Evolutionary conservation across 1,140 invertebrate species (phyloP).

Genomic region (Drosophila triauraria): DNA sequence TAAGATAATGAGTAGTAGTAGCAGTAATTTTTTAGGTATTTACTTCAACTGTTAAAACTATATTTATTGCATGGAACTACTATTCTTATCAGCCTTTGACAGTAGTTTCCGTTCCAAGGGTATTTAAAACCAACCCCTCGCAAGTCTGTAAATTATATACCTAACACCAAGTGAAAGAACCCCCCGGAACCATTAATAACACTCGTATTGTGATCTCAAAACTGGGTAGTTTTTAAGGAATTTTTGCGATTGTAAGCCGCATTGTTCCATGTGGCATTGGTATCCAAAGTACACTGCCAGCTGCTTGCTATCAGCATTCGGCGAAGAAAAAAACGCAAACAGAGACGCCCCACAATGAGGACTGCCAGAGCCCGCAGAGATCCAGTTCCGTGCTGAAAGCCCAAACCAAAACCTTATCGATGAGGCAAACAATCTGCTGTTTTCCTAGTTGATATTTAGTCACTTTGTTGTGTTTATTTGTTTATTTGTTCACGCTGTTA

Average conservation of each 20-base stretch:
- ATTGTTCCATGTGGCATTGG: slow-evolving; percentile 28
- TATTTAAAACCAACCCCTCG: background rate
- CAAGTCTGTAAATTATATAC: background rate
- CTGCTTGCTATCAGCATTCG: slow-evolving; percentile 43
- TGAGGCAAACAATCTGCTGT: slow-evolving; percentile 27
- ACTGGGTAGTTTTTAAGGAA: background rate
- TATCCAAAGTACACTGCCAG: slow-evolving; percentile 54
- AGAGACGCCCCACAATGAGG: slow-evolving; percentile 28
- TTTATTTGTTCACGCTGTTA: slow-evolving; percentile 75
- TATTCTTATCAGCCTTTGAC: background rate
- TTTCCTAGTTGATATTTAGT: slow-evolving; percentile 43
- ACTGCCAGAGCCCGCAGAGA: slow-evolving; percentile 1
- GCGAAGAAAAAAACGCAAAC: slow-evolving; percentile 36
- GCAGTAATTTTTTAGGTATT: background rate
- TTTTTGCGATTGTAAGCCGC: slow-evolving; percentile 13
- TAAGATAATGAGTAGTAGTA: background rate
- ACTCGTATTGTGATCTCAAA: background rate
- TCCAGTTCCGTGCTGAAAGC: slow-evolving; percentile 35
- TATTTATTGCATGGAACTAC: background rate
- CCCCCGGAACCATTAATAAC: background rate
- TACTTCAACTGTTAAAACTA: no score
- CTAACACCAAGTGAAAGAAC: background rate
- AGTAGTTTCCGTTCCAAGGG: background rate
- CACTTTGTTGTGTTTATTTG: slow-evolving; percentile 42
- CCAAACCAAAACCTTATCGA: slow-evolving; percentile 36